Base-by-base conservation (phyloP, 2,113 vertebrate species). In the Calyptomena viridis region DNA sequence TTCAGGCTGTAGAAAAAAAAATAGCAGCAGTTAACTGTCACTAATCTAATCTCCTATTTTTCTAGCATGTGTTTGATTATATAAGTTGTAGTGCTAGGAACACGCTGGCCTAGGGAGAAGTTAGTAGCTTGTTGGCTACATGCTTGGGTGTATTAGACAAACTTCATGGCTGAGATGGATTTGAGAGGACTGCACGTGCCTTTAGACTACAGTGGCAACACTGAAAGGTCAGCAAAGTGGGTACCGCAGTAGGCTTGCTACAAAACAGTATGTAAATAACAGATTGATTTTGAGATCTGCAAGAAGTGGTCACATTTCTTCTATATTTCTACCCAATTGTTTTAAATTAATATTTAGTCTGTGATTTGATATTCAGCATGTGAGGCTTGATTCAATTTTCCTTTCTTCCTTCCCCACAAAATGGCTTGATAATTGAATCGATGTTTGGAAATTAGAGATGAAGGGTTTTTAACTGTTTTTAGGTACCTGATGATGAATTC, bases 41-140 rank as follows among this genome's bases (percentile, higher is more conserved):
- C 89, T 94, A 91, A 84, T 79, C 83, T 91, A 96, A 75, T 93
- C 96, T 96, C 94, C 63, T 89, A 67, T 97, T 96, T 97, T 96
- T 95, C 91, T 87, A 75, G 91, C 80, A 78, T 91, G 87, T 74
- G 72, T 78, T 96, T 95, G 93, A 94, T 97, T 97, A 94, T 93
- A 60, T 96, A 96, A 96, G 68, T 82, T 93, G 39, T 63, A 84
- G 92, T 62, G 80, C 74, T 89, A 69, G 60, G 82, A 94, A 84
- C 77, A 66, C 0, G 0, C 56, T 84, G 92, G 46, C 62, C 13
- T 4, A 93, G 78, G 73, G 90, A 84, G 86, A 82, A 84, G n/a
- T 78, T 88, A 59, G 25, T 93, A 27, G 71, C 75, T 92, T 89
- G 80, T 71, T 87, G 71, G 74, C 80, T 87, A n/a, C 67, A 53